Base-by-base conservation (phyloP, 2,888 invertebrate species). In the Agapostemon virescens region DNA sequence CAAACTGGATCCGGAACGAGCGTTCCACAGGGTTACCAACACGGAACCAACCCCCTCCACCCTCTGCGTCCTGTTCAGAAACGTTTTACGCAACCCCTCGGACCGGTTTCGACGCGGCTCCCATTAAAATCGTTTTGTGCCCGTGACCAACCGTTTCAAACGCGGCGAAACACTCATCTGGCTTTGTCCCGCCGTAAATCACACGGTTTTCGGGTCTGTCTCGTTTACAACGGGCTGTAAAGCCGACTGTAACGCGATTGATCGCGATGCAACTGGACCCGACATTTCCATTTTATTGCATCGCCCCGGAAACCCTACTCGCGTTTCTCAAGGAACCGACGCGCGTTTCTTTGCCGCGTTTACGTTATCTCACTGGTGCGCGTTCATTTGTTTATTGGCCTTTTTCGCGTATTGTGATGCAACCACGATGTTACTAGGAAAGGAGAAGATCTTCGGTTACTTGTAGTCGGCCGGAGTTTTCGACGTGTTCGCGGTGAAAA, bases 1-100 rank as follows among this genome's bases (percentile, higher is more conserved):
- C 88, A 86, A 88, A 88, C 85, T 85, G 81, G 83, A 77, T 70
- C 73, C 64, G 85, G 77, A 82, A 66, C 55, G 52, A 63, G 71
- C 30, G n/a, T 49, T 61, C 45, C 69, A 66, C 78, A 85, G 86
- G 88, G 87, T 89, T 86, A 86, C 20, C 30, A 30, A 61, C 20
- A 33, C 20, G 55, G 55, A 55, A 55, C 55, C 55, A 17, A 26
- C 15, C 7, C 55, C 17, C 17, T 26, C 26, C 26, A 17, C 2
- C 17, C 55, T 17, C 17, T 2, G 26, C 6, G 2, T 13, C 26
- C 17, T 6, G 26, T 26, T 15, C n/a, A 17, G 2, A 55, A 55
- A 6, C 26, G 55, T 55, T 55, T 55, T 55, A 55, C 55, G 55
- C 17, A 17, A 55, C 55, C 26, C 55, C 55, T 17, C 55, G 26